These are phyloP conservation scores for Orchestia grillus DNA, from an alignment of 1,140 invertebrate species.

Conservation along the genomic window DNA sequence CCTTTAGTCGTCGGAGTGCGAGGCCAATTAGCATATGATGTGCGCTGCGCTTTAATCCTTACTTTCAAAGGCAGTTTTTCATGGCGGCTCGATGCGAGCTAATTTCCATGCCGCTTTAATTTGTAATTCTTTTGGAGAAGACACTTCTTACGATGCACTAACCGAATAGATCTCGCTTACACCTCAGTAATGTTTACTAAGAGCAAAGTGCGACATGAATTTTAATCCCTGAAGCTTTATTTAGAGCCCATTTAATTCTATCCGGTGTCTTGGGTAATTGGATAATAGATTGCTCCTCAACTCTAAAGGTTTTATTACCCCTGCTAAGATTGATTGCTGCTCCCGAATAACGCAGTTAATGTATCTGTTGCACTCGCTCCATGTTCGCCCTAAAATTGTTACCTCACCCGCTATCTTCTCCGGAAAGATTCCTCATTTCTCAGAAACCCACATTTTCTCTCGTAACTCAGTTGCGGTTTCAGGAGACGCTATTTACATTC, in stretches of 20 bases:
- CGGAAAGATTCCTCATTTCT: neutral
- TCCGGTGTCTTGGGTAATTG: conserved; percentile 44
- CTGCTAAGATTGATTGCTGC: conserved; percentile 36
- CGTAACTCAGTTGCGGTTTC: neutral
- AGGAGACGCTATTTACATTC: neutral
- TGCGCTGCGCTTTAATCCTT: conserved; percentile 30
- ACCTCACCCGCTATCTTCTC: neutral
- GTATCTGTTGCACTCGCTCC: conserved; percentile 12
- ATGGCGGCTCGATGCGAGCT: conserved; percentile 24
- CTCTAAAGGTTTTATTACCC: conserved; percentile 7
- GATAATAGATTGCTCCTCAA: conserved; percentile 41
- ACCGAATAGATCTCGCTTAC: conserved; percentile 39
- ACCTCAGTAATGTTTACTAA: conserved; percentile 32
- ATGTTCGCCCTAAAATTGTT: neutral
- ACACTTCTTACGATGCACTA: conserved; percentile 16
- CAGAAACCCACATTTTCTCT: neutral
- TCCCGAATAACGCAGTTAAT: neutral
- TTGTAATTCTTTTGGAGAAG: conserved; percentile 24
- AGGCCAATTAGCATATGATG: conserved; percentile 28
- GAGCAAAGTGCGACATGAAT: conserved; percentile 32
- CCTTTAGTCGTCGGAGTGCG: neutral
- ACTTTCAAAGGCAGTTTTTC: conserved; percentile 32
- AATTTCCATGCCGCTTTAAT: conserved; percentile 31
- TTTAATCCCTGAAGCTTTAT: conserved; percentile 39
- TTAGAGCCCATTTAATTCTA: conserved; percentile 42